Evolutionary conservation across 1,140 invertebrate species (phyloP).

Genomic region (Rhopalosiphum padi): DNA sequence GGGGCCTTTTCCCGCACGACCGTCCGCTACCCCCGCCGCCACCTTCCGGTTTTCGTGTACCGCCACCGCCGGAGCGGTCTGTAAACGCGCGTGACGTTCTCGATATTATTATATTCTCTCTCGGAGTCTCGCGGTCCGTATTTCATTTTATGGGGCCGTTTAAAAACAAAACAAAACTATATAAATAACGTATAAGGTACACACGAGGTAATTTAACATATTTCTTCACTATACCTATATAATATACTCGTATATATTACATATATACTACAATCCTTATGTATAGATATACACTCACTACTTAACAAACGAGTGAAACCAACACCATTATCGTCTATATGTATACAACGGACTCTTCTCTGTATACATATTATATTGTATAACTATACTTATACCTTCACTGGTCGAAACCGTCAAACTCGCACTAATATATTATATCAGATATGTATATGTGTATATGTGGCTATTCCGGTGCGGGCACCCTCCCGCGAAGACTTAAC

Average conservation of each 20-base stretch:
- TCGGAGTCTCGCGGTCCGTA: background rate
- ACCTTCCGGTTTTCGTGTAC: constrained; percentile 21
- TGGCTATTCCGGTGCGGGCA: background rate
- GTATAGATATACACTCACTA: background rate
- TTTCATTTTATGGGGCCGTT: constrained; percentile 41
- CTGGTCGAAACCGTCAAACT: background rate
- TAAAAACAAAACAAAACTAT: constrained; percentile 41
- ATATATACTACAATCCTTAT: background rate
- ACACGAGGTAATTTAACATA: constrained; percentile 40
- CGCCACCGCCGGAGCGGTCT: background rate
- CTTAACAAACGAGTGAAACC: background rate
- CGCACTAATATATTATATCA: background rate
- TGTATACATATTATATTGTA: background rate
- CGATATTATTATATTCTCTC: constrained; percentile 1
- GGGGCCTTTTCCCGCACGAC: constrained; percentile 38
- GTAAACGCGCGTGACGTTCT: constrained; percentile 53
- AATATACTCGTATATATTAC: background rate
- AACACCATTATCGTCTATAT: constrained; percentile 7
- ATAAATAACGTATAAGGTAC: constrained; percentile 19
- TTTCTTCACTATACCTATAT: background rate
- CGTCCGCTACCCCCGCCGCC: background rate
- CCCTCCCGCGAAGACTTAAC: constrained; percentile 12
- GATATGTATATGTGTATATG: background rate
- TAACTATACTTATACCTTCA: background rate
- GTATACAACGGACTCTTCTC: background rate